Base-by-base conservation (phyloP, 2,888 invertebrate species). In the Andricus curvator region DNA sequence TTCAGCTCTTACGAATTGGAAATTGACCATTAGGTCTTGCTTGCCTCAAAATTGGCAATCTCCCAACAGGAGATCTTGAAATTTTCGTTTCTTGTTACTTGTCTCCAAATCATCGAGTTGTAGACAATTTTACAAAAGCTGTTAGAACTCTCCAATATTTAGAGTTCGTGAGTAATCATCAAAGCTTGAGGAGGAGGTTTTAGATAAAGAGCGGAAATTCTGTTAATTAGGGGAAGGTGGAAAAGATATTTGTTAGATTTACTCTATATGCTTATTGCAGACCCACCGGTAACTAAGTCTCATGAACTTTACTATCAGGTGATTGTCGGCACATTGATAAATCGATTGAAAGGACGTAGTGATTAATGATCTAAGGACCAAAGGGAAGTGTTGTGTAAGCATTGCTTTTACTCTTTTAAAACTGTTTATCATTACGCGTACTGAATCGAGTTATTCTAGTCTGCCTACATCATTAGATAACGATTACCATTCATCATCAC, bases 391-490 rank as follows among this genome's bases (percentile, higher is more conserved):
- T 70, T 29, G 64, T 15, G 64, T 29, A 62, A 25, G 48, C 15
- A 25, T 20, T 17, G 17, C 6, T 44, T 22, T 44, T 51, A 70
- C 48, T 29, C 4, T 25, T 20, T 70, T 33, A 8, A 70, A 68
- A 22, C 48, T 70, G 51, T 51, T 33, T 33, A 51, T 51, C 29
- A 70, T 51, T 2, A 17, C 15, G 64, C 6, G 17, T 17, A 17
- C 13, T 64, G 70, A 70, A 25, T 70, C 29, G 20, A 51, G 48
- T 68, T 29, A 70, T 70, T 70, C 48, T 48, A 29, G 20, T 22
- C 48, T 70, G 48, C 70, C 25, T 29, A 29, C 48, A 29, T 51
- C 70, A 70, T 70, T 51, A 70, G 29, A 51, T 17, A 22, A 51
- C 20, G 51, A 70, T 51, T 48, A 51, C 51, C 25, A 70, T 70